Conservation (phyloP, 2,113 vertebrate species). For the Microcebus murinus region DNA sequence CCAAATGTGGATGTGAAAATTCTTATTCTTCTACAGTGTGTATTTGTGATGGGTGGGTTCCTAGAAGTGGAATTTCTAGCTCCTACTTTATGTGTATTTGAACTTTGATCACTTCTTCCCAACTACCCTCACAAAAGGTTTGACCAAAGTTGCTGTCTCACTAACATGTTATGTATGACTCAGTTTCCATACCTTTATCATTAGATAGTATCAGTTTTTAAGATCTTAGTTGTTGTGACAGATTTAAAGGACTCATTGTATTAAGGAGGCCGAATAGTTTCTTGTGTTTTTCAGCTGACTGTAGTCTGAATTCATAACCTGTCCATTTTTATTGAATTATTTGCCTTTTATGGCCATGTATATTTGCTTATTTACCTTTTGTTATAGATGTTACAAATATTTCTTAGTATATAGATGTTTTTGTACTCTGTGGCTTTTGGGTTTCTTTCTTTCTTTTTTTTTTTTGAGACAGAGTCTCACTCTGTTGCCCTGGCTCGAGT, state of each 20-base stretch:
- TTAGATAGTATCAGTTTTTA: not conserved
- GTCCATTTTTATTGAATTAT: not conserved
- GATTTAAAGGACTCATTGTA: not conserved
- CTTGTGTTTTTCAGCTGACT: not conserved
- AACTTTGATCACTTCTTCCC: constrained; percentile 23
- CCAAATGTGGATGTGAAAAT: not conserved
- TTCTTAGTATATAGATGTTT: not conserved
- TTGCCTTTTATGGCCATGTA: not conserved
- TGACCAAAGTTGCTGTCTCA: not conserved
- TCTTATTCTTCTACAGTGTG: not conserved
- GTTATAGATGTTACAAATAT: not conserved
- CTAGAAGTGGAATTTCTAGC: not conserved
- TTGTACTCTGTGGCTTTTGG: not conserved
- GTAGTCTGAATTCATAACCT: not conserved
- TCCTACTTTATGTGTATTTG: not conserved
- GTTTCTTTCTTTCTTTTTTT: not conserved
- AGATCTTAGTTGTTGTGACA: not conserved
- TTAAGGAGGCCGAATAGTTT: constrained; percentile 1
- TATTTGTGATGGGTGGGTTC: not conserved
- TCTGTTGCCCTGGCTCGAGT: no score
- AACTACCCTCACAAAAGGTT: not conserved
- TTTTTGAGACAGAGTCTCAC: no score
- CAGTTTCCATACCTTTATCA: not conserved
- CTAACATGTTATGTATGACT: not conserved
- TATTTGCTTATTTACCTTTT: not conserved